These are phyloP conservation scores for Elmis aenea DNA, from an alignment of 2,888 invertebrate genomes.

Conservation along the genomic window DNA sequence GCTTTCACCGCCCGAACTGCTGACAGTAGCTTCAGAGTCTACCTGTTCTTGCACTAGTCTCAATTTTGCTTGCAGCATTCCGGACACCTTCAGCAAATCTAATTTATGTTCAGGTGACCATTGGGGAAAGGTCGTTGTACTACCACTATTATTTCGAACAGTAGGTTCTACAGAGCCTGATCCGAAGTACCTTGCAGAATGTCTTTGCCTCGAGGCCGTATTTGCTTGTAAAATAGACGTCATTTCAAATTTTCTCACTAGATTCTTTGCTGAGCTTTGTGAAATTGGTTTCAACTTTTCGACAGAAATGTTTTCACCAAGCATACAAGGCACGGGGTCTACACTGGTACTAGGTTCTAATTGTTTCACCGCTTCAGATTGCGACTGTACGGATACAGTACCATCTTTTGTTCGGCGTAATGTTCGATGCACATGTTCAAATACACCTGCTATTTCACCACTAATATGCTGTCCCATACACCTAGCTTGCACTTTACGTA, in stretches of 20 bases:
- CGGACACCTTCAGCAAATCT: conserved; percentile 67
- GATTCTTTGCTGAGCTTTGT: conserved; percentile 52
- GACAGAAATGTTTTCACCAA: conserved; percentile 12
- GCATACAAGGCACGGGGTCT: too few species aligned
- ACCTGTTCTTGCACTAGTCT: conserved; percentile 68
- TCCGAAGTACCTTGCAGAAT: conserved; percentile 50
- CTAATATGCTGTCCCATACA: conserved; percentile 72
- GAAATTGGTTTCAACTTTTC: conserved; percentile 47
- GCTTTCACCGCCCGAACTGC: conserved; percentile 91
- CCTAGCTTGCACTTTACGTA: conserved; percentile 71
- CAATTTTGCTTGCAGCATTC: conserved; percentile 68
- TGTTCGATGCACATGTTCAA: conserved; percentile 66
- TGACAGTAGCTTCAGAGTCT: conserved; percentile 91
- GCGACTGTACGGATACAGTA: conserved; percentile 6
- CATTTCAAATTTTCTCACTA: conserved; percentile 53
- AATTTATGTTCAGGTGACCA: conserved; percentile 47
- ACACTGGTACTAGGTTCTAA: conserved; percentile 3
- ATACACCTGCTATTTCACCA: conserved; percentile 72
- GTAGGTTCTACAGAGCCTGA: conserved; percentile 45
- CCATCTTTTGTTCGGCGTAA: conserved; percentile 33
- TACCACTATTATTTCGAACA: conserved; percentile 31
- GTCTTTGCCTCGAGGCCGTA: conserved; percentile 38
- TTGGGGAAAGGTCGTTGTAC: conserved; percentile 37
- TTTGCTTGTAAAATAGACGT: conserved; percentile 44
- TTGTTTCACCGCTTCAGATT: conserved; percentile 5